These are phyloP conservation scores for Rhadina sibilatrix DNA, from an alignment of 2,113 vertebrate genomes.

Conservation along the genomic window DNA sequence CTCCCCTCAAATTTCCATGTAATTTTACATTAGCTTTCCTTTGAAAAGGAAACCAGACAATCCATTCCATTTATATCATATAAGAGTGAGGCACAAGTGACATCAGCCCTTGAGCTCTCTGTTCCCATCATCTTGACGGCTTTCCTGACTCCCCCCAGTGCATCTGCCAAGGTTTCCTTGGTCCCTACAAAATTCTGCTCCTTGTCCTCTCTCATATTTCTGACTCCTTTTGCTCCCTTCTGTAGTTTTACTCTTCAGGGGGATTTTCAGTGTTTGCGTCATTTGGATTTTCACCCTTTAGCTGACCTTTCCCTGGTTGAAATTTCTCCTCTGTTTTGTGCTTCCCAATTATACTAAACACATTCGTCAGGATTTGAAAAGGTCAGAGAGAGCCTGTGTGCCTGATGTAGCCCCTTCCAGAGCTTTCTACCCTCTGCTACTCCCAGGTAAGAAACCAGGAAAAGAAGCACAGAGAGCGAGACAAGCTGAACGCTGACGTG, in stretches of 20 bases:
- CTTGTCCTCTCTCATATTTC: not conserved
- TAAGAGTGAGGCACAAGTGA: not conserved
- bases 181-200: not conserved
- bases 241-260: slow-evolving; percentile 22
- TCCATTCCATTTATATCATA: not conserved
- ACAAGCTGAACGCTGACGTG: accelerated
- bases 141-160: not conserved
- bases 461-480: not conserved
- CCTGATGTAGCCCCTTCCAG: slow-evolving; percentile 40
- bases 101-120: not conserved
- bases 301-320: slow-evolving; percentile 55
- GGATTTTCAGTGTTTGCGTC: slow-evolving; percentile 58
- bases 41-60: not conserved
- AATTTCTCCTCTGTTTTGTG: slow-evolving; percentile 50
- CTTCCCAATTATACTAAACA: slow-evolving; percentile 65
- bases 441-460: not conserved
- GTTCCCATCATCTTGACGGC: not conserved
- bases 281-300: slow-evolving; percentile 67
- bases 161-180: not conserved
- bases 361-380: slow-evolving; percentile 65
- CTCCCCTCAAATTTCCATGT: not conserved
- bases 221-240: not conserved
- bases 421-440: not conserved
- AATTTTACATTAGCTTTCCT: not conserved
- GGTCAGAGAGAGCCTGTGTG: slow-evolving; percentile 33